A percentile compares a stretch with the other conserved stretches of the same genome.
phyloP scores from a whole-genome alignment of 2,797 vertebrate species.

The Betta splendens region DNA sequence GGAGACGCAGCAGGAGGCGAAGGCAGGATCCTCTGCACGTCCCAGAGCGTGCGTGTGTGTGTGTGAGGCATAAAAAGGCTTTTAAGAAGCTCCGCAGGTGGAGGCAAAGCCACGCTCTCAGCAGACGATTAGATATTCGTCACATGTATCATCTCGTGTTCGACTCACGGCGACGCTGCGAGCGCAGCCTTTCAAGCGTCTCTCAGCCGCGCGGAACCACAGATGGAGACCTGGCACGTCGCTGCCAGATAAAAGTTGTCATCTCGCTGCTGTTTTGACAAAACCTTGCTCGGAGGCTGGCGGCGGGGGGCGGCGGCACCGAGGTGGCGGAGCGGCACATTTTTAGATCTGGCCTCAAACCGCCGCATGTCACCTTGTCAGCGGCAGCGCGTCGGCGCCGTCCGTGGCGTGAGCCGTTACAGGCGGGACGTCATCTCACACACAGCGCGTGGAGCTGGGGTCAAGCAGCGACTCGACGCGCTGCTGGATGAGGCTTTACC shows the following conservation, averaged over 20 bases:
- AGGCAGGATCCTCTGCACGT: conserved; percentile 41
- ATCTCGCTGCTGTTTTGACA: conserved; percentile 30
- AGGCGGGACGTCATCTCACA: neutral
- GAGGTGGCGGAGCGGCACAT: conserved; percentile 9
- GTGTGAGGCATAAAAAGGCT: conserved; percentile 9
- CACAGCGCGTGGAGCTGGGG: no score
- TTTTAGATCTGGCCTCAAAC: conserved; percentile 41
- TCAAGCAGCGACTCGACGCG: no score
- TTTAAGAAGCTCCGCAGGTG: conserved; percentile 30
- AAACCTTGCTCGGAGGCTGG: conserved; percentile 8
- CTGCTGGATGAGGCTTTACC: no score
- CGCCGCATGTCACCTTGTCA: conserved; percentile 46
- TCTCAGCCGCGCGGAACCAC: conserved; percentile 25
- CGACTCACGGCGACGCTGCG: conserved; percentile 11
- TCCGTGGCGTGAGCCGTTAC: conserved; percentile 10
- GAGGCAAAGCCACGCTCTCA: no score
- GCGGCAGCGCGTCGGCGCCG: conserved; percentile 12
- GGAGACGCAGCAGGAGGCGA: conserved; percentile 26
- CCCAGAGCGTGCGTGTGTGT: conserved; percentile 20
- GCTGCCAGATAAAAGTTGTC: conserved; percentile 45
- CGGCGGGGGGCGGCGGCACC: conserved; percentile 3
- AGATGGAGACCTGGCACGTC: conserved; percentile 15
- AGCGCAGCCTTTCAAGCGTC: conserved; percentile 42
- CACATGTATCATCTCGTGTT: conserved; percentile 19
- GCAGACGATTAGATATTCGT: conserved; percentile 42